A percentile compares a stretch with the other conserved stretches of the same genome.
Evolutionary conservation across 1,140 invertebrate genomes (phyloP).

Genomic region (Lordiphosa collinella): DNA sequence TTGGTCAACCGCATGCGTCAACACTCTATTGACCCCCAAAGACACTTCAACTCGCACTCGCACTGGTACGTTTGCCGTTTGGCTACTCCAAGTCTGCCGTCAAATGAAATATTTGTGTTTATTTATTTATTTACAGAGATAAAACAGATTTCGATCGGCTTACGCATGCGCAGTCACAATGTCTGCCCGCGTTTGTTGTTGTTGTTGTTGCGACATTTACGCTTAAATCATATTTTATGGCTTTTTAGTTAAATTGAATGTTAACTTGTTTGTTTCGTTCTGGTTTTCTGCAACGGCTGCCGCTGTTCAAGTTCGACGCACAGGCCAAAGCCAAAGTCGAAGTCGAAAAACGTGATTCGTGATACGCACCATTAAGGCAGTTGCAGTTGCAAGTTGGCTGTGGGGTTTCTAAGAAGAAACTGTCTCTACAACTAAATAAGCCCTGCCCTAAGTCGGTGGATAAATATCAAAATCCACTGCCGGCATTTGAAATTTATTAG

Average conservation of each 20-base stretch:
- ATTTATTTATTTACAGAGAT: constrained; percentile 31
- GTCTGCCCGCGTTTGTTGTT: constrained; percentile 19
- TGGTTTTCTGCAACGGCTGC: constrained; percentile 61
- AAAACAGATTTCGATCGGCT: constrained; percentile 37
- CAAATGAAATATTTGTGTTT: constrained; percentile 12
- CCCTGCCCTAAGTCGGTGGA: not conserved
- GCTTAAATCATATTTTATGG: constrained; percentile 78
- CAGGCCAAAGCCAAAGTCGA: constrained; percentile 7
- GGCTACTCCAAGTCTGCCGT: constrained; percentile 43
- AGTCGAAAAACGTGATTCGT: constrained; percentile 36
- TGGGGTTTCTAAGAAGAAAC: not conserved
- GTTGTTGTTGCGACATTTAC: constrained; percentile 58
- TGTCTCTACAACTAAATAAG: constrained; percentile 17
- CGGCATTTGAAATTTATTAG: constrained; percentile 42
- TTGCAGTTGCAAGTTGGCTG: constrained; percentile 9
- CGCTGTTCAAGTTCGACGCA: constrained; percentile 5
- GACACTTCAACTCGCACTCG: no score
- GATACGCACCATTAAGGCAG: constrained; percentile 23
- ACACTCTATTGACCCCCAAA: no score
- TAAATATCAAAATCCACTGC: no score
- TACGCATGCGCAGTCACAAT: constrained; percentile 60
- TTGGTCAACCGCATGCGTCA: no score
- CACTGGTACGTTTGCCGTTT: not conserved
- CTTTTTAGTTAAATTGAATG: constrained; percentile 74
- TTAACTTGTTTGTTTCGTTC: constrained; percentile 75